These are phyloP conservation scores for Lacanobia oleracea DNA, from an alignment of 2,888 invertebrate species.

Conservation along the genomic window DNA sequence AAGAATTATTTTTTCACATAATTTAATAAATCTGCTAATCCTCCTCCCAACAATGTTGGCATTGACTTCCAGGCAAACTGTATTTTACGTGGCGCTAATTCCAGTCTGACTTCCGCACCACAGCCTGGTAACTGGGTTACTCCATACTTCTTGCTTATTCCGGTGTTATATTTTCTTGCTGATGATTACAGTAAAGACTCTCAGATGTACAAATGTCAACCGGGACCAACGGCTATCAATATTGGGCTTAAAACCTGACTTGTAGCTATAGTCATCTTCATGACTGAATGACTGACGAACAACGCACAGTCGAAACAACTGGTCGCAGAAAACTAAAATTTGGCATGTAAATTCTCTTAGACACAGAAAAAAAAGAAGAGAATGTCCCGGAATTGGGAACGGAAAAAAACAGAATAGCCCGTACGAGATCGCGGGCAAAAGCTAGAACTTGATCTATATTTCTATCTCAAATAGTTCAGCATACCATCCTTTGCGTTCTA, in stretches of 20 bases:
- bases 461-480: background rate
- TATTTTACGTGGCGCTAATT: background rate
- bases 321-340: no score
- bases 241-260: background rate
- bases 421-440: no score
- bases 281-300: no score
- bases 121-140: background rate
- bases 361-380: no score
- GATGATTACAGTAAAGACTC: background rate
- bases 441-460: background rate
- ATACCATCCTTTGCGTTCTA: constrained; percentile 80
- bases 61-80: background rate
- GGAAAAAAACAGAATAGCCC: no score
- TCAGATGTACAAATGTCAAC: background rate
- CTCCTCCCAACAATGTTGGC: background rate
- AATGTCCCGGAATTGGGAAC: no score
- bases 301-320: no score
- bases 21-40: background rate
- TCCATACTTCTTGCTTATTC: background rate
- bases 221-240: background rate
- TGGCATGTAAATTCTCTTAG: no score
- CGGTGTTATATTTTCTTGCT: background rate
- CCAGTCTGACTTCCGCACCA: background rate
- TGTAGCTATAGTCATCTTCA: background rate
- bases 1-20: background rate